Evolutionary conservation across 1,140 invertebrate genomes (phyloP), one percentile per base, ranked within the genome.

Genomic region (Dendrolimus kikuchii): DNA sequence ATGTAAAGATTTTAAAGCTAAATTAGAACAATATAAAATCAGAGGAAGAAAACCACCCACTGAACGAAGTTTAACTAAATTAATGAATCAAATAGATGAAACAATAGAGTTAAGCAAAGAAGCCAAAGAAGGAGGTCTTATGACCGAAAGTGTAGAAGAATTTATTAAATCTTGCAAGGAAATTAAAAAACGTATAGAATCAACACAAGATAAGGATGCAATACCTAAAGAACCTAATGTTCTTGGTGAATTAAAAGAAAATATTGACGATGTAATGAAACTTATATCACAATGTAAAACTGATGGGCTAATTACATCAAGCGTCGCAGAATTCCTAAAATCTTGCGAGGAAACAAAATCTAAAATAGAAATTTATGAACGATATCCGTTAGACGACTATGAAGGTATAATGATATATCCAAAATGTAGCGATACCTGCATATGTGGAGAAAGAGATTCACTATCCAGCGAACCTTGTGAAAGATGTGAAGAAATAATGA

Each of bases 1-100:
- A 1, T 68, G 63, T 46, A 60, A 67, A 54, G 48, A 67, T 46
- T 71, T 73, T 47, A 69, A 69, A 56, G 39, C 36, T 2, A 64
- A 66, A 60, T 51, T 67, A 39, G 51, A 64, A 5, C 39, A 55
- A 6, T 48, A 46, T 50, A 62, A 54, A 42, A 46, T 40, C 6
- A 49, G 36, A 51, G 23, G n/a, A 7, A 38, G 62, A 55, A 57
- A 49, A 9, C 45, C 54, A 47, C 10, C 43, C 8, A 46, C 9
- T 45, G 49, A 58, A 47, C 23, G 51, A 49, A 42, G 49, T 47
- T 55, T 64, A 44, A 47, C 48, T 7, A 59, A 47, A 43, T 57
- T 76, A 55, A 40, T 66, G 5, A 54, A 49, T 40, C 53, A 68
- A n/a, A 65, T 74, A 38, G 52, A 66, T 37, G 51, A 66, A 46